Conservation (phyloP, 2,888 invertebrate species). For the Cerastis leucographa region DNA sequence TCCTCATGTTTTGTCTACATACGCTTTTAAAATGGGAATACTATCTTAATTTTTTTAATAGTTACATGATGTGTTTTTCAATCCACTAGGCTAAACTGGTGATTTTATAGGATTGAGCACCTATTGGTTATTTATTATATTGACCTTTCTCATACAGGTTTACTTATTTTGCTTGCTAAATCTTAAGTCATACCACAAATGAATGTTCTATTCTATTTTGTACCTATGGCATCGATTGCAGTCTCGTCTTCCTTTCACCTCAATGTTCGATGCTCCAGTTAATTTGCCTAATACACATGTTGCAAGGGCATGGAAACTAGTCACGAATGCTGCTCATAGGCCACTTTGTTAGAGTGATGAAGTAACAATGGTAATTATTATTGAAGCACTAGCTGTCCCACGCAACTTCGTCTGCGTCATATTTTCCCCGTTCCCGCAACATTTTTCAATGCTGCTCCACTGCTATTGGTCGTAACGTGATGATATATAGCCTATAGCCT, state of each 20-base stretch:
- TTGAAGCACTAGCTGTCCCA: too few species aligned
- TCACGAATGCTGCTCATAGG: conserved; percentile 58
- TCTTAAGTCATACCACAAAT: background rate
- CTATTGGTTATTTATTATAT: background rate
- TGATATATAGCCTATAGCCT: too few species aligned
- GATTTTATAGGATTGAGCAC: background rate
- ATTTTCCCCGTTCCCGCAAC: too few species aligned
- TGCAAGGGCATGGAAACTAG: conserved; percentile 77
- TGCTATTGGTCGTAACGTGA: too few species aligned
- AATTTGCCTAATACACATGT: conserved; percentile 73
- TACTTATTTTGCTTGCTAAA: background rate
- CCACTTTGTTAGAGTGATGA: conserved; percentile 12
- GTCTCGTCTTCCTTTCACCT: conserved; percentile 79
- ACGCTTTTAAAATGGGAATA: background rate
- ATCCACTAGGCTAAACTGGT: background rate
- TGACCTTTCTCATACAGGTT: background rate
- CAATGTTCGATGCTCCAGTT: conserved; percentile 64
- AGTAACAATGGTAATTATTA: background rate
- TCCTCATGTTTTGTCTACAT: too few species aligned
- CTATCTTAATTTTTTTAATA: background rate
- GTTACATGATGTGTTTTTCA: background rate
- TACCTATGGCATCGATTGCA: conserved; percentile 3
- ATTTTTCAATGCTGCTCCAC: too few species aligned
- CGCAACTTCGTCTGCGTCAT: too few species aligned
- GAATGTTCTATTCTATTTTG: background rate